These are phyloP conservation scores for Carassius carassius DNA, from an alignment of 2,113 vertebrate genomes.

Conservation along the genomic window DNA sequence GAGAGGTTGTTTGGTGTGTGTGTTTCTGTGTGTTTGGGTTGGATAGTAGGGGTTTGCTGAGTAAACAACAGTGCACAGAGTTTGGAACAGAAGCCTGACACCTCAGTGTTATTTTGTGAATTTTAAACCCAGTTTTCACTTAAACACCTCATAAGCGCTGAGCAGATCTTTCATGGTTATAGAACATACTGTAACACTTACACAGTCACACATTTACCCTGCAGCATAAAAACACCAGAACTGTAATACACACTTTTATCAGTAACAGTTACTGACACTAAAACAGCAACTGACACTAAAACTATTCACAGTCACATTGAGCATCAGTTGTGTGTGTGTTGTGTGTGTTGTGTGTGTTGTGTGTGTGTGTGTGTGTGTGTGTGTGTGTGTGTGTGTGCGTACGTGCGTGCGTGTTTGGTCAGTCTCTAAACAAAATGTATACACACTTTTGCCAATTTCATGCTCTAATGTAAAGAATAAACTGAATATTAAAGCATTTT, in stretches of 20 bases:
- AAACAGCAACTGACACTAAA: too few species aligned
- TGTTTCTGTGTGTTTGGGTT: not conserved
- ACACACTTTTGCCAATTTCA: too few species aligned
- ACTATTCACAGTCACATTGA: too few species aligned
- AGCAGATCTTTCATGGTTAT: conserved; percentile 13
- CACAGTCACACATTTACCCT: not conserved
- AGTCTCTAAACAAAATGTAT: too few species aligned
- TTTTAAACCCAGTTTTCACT: conserved; percentile 27
- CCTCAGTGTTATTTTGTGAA: not conserved
- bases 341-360: too few species aligned
- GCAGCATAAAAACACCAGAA: not conserved
- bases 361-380: too few species aligned
- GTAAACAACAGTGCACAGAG: conserved; percentile 11
- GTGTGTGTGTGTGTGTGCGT: too few species aligned
- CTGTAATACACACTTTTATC: not conserved
- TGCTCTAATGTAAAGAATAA: too few species aligned
- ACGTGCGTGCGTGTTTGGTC: too few species aligned
- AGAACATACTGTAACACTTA: conserved; percentile 8
- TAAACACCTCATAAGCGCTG: not conserved
- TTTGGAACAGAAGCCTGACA: conserved; percentile 18
- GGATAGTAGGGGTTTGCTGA: not conserved
- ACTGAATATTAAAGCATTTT: too few species aligned
- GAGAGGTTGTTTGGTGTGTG: not conserved
- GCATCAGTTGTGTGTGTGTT: too few species aligned
- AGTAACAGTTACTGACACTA: not conserved